These are phyloP conservation scores for Diaprepes abbreviatus DNA, from an alignment of 2,888 invertebrate species.

Conservation along the genomic window DNA sequence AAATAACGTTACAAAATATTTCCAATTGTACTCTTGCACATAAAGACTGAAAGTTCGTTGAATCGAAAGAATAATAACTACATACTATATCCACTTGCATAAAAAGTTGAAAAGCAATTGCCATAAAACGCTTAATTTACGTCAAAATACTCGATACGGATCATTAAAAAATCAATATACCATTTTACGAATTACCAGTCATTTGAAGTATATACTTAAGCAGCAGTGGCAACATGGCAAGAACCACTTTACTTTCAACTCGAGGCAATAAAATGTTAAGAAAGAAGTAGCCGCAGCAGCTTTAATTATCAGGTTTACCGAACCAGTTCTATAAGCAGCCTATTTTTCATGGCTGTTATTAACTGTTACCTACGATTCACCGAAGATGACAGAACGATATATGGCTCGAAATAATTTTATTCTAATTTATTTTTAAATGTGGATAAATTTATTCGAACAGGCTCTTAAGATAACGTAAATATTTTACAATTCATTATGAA, in stretches of 20 bases:
- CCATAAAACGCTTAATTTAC: background rate
- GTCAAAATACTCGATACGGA: constrained; percentile 12
- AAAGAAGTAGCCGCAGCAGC: constrained; percentile 18
- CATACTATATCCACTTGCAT: too few species aligned
- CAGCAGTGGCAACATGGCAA: constrained; percentile 16
- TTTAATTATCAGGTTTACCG: constrained; percentile 30
- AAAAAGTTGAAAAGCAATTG: too few species aligned
- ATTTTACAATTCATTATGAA: constrained; percentile 13
- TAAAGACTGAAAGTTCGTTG: too few species aligned
- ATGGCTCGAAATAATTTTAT: constrained; percentile 15
- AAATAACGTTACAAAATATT: too few species aligned
- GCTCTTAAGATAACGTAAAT: constrained; percentile 16
- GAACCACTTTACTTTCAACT: constrained; percentile 34
- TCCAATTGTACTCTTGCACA: too few species aligned
- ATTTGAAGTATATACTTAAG: constrained; percentile 19
- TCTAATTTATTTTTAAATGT: constrained; percentile 17
- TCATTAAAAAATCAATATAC: constrained; percentile 12
- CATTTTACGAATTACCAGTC: constrained; percentile 18
- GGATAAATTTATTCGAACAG: constrained; percentile 5
- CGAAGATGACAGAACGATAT: constrained; percentile 8
- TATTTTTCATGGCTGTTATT: constrained; percentile 22
- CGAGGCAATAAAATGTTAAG: constrained; percentile 18
- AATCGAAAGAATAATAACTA: too few species aligned
- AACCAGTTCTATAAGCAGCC: constrained; percentile 24
- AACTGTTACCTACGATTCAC: constrained; percentile 26